Evolutionary conservation across 2,888 invertebrate species (phyloP).

Genomic region (Rutpela maculata): DNA sequence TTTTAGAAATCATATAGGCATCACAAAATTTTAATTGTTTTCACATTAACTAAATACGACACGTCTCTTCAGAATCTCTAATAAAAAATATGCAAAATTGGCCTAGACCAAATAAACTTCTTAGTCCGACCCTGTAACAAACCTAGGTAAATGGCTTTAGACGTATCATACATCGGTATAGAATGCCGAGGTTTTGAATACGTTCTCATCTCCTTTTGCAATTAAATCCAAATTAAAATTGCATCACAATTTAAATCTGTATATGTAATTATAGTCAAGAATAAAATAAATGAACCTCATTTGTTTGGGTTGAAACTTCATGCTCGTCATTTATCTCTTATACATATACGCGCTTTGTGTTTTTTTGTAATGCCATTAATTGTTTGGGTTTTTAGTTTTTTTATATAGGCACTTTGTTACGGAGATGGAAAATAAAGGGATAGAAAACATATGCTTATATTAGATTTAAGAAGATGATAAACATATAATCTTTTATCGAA

Average conservation of each 20-base stretch:
- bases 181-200: neutral
- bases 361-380: conserved; percentile 4
- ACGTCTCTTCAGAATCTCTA: too few relatives aligned
- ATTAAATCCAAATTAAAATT: neutral
- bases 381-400: neutral
- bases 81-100: too few relatives aligned
- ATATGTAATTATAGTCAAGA: neutral
- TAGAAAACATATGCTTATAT: too few relatives aligned
- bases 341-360: neutral
- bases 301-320: neutral
- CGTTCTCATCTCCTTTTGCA: neutral
- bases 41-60: too few relatives aligned
- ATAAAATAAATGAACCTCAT: conserved; percentile 3
- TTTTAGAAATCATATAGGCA: too few relatives aligned
- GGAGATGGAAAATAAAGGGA: neutral
- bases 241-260: conserved; percentile 7
- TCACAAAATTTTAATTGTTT: too few relatives aligned
- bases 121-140: neutral
- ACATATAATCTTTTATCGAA: too few relatives aligned
- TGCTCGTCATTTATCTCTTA: neutral
- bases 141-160: neutral
- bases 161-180: neutral
- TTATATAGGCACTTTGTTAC: neutral
- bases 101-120: neutral
- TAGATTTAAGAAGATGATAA: too few relatives aligned